Base-by-base conservation (phyloP, 2,888 invertebrate species). In the Calameuta idolon region DNA sequence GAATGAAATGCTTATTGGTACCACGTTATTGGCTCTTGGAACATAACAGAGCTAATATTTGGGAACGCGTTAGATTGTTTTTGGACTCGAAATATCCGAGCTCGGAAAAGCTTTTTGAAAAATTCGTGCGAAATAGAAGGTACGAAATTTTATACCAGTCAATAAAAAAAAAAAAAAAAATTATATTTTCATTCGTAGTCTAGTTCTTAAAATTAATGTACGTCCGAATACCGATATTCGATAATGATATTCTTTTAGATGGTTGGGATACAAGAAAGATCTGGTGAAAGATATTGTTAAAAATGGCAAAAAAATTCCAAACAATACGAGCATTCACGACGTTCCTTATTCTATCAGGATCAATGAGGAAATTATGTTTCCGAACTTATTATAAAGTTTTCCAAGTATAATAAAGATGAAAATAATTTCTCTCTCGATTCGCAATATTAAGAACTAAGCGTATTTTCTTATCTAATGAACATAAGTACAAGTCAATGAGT, bases 1-100 rank as follows among this genome's bases (percentile, higher is more conserved):
- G 93, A 0, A 94, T 95, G 9, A 93, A 94, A 83, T 96, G 96
- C 83, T 92, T 96, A 86, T 90, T 95, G 69, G 90, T 96, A 78
- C 96, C 96, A 0, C 93, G 94, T 80, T 94, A 94, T 85, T 96
- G 95, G 94, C 91, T 96, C 31, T 87, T 94, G 69, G 94, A 95
- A 83, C 94, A 94, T 74, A 95, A 95, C 87, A 93, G 93, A 0
- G 94, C 94, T 12, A 94, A 95, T 84, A 94, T 95, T 69, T 95
- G 95, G 95, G 92, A 93, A 35, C 92, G 94, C 40, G 94, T 95
- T 37, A 92, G 93, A 83, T 92, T 94, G 75, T 95, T 93, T 84
- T 90, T 95, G 77, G 93, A 94, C 79, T 93, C 92, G 1, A 92
- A 93, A 90, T 94, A 94, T 84, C 95, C 95, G 0, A 92, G 91